phyloP scores from a whole-genome alignment of 2,888 invertebrate genomes.

The Trichopria drosophilae region DNA sequence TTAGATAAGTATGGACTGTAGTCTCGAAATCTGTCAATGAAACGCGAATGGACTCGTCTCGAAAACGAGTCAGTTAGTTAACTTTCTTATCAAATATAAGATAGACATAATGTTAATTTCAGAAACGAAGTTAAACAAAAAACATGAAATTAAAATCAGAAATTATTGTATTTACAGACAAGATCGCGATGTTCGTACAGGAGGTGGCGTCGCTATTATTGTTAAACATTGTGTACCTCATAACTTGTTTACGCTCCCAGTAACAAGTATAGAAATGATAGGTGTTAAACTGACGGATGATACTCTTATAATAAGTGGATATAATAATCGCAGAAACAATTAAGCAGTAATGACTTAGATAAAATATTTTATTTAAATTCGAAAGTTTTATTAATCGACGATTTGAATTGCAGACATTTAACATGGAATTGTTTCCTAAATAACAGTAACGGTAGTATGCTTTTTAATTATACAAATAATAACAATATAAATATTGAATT shows the following conservation, averaged over 20 bases:
- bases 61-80: constrained; percentile 25
- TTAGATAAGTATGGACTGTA: background rate
- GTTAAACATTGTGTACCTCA: constrained; percentile 22
- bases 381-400: constrained; percentile 34
- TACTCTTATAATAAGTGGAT: constrained; percentile 28
- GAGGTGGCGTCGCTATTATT: constrained; percentile 26
- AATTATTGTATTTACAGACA: constrained; percentile 23
- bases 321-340: constrained; percentile 31
- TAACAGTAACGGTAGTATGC: constrained; percentile 33
- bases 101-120: constrained; percentile 20
- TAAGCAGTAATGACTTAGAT: constrained; percentile 30
- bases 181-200: constrained; percentile 5
- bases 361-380: constrained; percentile 21
- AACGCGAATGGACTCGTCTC: constrained; percentile 34
- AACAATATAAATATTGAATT: constrained; percentile 32
- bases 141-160: constrained; percentile 4
- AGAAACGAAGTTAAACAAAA: constrained; percentile 20
- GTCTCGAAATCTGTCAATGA: constrained; percentile 34
- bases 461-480: constrained; percentile 28
- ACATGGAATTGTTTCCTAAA: constrained; percentile 33
- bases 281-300: constrained; percentile 29
- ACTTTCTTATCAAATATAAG: constrained; percentile 14
- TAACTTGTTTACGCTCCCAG: constrained; percentile 7
- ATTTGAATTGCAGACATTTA: constrained; percentile 36
- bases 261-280: constrained; percentile 23